phyloP scores from a whole-genome alignment of 1,140 invertebrate species.

The Drosophila fuyamai region DNA sequence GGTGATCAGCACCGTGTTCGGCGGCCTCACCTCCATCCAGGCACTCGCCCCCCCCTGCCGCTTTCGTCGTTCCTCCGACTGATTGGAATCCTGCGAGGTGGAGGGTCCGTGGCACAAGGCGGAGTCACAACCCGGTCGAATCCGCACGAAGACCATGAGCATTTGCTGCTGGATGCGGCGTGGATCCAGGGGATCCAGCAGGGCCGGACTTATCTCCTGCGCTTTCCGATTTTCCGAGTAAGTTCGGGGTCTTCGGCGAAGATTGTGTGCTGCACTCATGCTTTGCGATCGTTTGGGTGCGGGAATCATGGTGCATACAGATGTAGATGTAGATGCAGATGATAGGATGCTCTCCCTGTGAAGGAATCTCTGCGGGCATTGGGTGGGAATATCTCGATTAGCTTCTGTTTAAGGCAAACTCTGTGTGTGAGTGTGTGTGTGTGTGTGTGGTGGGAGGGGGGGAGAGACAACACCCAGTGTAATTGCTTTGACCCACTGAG shows the following conservation, averaged over 20 bases:
- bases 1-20: background rate
- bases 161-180: background rate
- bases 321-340: too few species aligned
- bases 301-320: too few species aligned
- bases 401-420: conserved; percentile 7
- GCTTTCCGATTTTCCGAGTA: background rate
- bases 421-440: background rate
- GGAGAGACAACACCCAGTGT: conserved; percentile 23
- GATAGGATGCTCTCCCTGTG: background rate
- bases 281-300: background rate
- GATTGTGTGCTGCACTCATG: background rate
- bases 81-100: too few species aligned
- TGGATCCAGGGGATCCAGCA: background rate
- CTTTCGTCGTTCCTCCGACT: background rate
- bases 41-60: background rate
- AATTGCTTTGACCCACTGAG: conserved; percentile 70
- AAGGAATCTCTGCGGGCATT: background rate
- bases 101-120: too few species aligned
- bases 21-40: background rate
- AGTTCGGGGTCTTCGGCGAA: background rate
- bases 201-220: background rate
- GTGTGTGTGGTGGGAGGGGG: background rate
- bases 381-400: conserved; percentile 24
- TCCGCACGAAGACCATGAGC: background rate
- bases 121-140: background rate